Evolutionary conservation across 92 coral and sea anemone species (phyloP), one percentile per base, ranked within the genome.

Genomic region (Phenganax stokvisi): DNA sequence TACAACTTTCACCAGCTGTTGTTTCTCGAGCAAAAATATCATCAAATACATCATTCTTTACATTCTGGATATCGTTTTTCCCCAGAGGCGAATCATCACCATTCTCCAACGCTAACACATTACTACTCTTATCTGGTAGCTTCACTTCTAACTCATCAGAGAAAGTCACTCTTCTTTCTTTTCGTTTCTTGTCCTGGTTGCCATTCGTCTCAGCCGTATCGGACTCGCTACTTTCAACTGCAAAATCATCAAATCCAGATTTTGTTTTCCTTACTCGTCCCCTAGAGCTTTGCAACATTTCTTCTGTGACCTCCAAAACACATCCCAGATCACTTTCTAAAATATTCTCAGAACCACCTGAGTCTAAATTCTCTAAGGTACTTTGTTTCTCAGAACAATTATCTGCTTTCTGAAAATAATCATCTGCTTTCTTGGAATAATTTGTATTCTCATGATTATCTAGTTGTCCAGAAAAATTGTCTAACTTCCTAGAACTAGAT

Each of bases 91-190:
- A 55, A 75, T 17, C 31, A 52, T 73, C 58, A 52, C 54, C 59
- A 25, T 8, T 51, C 61, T 25, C 77, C 51, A 73, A 28, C 15
- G 56, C 80, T 27, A 13, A 6, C 6, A 30, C 1, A 27, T 75
- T 65, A 27, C 56, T 56, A 56, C 80, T 75, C 20, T 28, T 53
- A 62, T 77, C 57, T 30, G 66, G 66, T 20, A 37, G 1, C 27
- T 53, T 58, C 12, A 77, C n/a, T 13, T 60, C 56, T n/a, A 77
- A 12, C 15, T 77, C 81, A 16, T 15, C 72, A 3, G 64, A 56
- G 81, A 77, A 77, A 60, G 81, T 77, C 13, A 77, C 81, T 62
- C 81, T 77, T 59, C 81, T 56, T 58, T 56, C 54, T 1, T 51
- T 56, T 15, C 60, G 70, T 73, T 57, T 52, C 54, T 25, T 73